Conservation (phyloP, 2,797 vertebrate genomes). For the Takifugu ocellatus region DNA sequence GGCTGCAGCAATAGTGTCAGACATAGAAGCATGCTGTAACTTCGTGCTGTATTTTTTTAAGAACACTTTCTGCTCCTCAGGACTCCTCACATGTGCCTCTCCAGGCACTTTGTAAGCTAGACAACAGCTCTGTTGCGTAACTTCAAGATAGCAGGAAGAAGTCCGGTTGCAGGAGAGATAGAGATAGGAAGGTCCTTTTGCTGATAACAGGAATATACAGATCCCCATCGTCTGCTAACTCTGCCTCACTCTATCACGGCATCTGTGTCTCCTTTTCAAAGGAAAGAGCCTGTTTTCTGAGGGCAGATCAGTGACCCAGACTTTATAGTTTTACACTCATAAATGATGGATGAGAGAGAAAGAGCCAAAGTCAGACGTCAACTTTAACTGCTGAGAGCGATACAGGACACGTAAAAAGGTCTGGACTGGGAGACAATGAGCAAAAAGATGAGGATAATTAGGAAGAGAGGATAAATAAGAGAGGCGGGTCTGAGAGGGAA, state of each 20-base stretch:
- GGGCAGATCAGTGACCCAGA: constrained; percentile 30
- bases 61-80: too few species aligned
- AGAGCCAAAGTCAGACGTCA: constrained; percentile 36
- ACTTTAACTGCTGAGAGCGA: constrained; percentile 23
- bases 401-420: background rate
- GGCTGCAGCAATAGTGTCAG: too few species aligned
- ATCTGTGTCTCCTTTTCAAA: background rate
- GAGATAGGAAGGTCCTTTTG: constrained; percentile 5
- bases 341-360: constrained; percentile 50
- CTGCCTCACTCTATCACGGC: background rate
- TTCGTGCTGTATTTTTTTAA: too few species aligned
- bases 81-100: too few species aligned
- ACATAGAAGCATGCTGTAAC: too few species aligned
- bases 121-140: background rate
- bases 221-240: constrained; percentile 23
- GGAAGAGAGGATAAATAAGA: background rate
- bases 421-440: constrained; percentile 1
- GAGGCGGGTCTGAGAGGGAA: background rate
- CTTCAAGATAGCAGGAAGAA: background rate
- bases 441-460: too few species aligned
- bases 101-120: too few species aligned
- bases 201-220: constrained; percentile 20
- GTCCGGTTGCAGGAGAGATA: background rate
- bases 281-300: constrained; percentile 12
- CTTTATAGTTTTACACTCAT: constrained; percentile 59